These are phyloP conservation scores for Mormoops blainvillei DNA, from an alignment of 2,113 vertebrate species.

Conservation along the genomic window DNA sequence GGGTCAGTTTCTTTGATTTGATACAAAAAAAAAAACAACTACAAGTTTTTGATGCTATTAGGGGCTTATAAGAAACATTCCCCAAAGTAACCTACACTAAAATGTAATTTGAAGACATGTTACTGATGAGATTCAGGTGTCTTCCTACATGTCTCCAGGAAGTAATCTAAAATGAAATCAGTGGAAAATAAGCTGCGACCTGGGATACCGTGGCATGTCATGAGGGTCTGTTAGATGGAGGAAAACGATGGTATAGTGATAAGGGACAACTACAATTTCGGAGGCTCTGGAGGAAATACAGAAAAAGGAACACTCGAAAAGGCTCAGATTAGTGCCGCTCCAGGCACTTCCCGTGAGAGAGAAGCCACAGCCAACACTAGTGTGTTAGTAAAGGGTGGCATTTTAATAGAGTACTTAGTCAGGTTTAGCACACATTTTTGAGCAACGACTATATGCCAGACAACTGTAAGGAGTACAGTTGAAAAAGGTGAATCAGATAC, in stretches of 20 bases:
- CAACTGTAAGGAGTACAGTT: not conserved
- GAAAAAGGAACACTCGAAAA: not conserved
- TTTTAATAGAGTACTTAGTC: not conserved
- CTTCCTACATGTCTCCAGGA: not conserved
- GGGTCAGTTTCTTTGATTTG: not conserved
- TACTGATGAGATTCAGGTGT: constrained; percentile 16
- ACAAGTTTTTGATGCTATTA: not conserved
- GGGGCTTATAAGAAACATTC: not conserved
- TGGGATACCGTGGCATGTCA: not conserved
- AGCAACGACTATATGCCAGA: not conserved
- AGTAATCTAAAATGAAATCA: constrained; percentile 52
- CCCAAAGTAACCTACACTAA: not conserved
- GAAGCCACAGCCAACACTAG: not conserved
- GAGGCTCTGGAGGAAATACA: not conserved
- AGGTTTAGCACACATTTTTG: not conserved
- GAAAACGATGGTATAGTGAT: not conserved
- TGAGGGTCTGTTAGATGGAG: not conserved
- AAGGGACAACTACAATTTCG: not conserved
- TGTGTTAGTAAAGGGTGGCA: not conserved
- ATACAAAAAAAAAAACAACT: not conserved
- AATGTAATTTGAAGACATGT: not conserved
- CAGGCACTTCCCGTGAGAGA: not conserved
- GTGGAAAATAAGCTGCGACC: constrained; percentile 35
- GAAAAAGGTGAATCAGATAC: not conserved
- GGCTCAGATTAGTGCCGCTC: not conserved